These are phyloP conservation scores for Cataglyphis livida DNA, from an alignment of 2,888 invertebrate genomes.

Conservation along the genomic window DNA sequence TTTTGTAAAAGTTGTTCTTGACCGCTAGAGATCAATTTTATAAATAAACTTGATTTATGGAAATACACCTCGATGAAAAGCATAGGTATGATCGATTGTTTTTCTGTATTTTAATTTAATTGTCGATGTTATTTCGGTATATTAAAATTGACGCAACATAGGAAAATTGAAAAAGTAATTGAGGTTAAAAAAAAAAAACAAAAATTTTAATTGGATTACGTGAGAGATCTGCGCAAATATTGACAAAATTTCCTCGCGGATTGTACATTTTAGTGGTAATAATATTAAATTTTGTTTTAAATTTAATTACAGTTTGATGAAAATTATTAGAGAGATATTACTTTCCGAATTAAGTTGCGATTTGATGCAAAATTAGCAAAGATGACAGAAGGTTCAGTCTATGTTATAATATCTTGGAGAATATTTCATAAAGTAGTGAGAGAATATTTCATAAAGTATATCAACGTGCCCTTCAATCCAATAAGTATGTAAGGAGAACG, in stretches of 20 bases:
- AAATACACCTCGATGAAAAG: conserved; percentile 8
- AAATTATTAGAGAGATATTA: not conserved
- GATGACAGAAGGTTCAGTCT: not conserved
- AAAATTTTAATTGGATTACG: conserved; percentile 7
- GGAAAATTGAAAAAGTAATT: conserved; percentile 11
- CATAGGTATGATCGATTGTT: not conserved
- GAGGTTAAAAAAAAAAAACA: not conserved
- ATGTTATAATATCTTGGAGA: not conserved
- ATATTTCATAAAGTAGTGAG: not conserved
- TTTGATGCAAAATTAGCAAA: not conserved
- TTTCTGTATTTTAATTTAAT: conserved; percentile 30
- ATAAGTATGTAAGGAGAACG: conserved; percentile 8
- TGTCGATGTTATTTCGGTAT: not conserved
- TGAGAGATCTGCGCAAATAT: conserved; percentile 5
- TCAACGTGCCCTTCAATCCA: not conserved
- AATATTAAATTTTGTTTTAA: not conserved
- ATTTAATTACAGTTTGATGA: not conserved
- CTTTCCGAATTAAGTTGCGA: not conserved
- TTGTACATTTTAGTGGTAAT: not conserved
- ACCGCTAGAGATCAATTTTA: conserved; percentile 4
- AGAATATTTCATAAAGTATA: conserved; percentile 11
- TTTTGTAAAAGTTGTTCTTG: not conserved
- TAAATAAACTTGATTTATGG: conserved; percentile 6
- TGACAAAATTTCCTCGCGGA: not conserved
- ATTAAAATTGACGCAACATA: conserved; percentile 12